These are phyloP conservation scores for Hypocryptadius cinnamomeus DNA, from an alignment of 2,113 vertebrate genomes.

Conservation along the genomic window DNA sequence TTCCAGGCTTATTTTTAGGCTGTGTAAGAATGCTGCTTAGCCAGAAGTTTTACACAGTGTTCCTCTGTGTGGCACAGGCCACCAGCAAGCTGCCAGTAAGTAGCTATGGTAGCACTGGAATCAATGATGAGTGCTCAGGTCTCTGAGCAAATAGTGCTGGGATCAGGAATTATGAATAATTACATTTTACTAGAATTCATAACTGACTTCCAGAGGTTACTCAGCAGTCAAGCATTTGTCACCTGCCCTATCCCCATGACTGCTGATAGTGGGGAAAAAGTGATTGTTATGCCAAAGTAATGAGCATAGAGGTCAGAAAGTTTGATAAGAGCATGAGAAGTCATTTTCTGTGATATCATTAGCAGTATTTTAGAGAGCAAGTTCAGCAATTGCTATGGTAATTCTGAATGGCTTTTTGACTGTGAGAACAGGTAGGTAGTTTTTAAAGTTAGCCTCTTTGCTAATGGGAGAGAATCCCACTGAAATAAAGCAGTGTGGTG, in stretches of 20 bases:
- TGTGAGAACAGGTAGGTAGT: neutral
- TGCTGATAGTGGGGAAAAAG: neutral
- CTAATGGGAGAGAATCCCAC: neutral
- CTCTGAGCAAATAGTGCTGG: neutral
- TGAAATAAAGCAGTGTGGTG: neutral
- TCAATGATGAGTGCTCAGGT: neutral
- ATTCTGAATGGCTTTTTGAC: conserved; percentile 40
- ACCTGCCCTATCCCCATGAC: neutral
- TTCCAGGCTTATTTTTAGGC: neutral
- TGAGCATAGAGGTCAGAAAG: conserved; percentile 45
- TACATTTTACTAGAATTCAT: conserved; percentile 2
- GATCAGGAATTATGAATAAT: conserved; percentile 27
- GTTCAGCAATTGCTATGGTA: conserved; percentile 47
- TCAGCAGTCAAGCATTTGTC: neutral
- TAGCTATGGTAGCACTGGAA: neutral
- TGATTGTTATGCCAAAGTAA: conserved; percentile 29
- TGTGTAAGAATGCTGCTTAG: neutral
- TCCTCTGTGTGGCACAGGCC: neutral
- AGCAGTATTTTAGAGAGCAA: conserved; percentile 30
- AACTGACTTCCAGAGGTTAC: conserved; percentile 29
- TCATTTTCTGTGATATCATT: conserved; percentile 38
- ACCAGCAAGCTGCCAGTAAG: neutral
- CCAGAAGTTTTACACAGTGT: neutral
- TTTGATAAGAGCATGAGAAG: conserved; percentile 48
- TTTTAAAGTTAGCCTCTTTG: neutral